phyloP scores from a whole-genome alignment of 2,797 vertebrate genomes.

The Epinephelus coioides region DNA sequence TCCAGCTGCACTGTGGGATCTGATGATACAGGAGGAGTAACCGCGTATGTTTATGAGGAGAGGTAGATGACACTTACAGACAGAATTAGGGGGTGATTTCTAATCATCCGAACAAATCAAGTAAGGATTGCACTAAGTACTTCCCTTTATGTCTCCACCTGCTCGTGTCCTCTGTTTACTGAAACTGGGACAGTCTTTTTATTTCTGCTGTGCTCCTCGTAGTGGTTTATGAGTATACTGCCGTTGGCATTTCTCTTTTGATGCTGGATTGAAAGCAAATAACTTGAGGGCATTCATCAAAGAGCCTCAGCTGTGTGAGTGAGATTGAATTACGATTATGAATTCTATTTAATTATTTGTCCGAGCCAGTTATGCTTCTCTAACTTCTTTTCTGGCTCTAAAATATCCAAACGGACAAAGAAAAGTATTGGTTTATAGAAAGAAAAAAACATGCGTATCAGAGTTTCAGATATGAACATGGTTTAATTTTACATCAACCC shows the following conservation, averaged over 20 bases:
- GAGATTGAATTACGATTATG: conserved; percentile 59
- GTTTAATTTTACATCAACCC: conserved; percentile 69
- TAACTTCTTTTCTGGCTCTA: conserved; percentile 36
- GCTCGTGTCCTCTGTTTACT: conserved; percentile 43
- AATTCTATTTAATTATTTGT: conserved; percentile 61
- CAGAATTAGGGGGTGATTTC: conserved; percentile 69
- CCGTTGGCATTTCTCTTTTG: conserved; percentile 40
- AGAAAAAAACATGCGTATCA: conserved; percentile 58
- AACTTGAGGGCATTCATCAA: conserved; percentile 22
- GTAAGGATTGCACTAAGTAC: conserved; percentile 43
- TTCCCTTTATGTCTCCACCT: conserved; percentile 57
- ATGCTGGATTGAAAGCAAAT: conserved; percentile 45
- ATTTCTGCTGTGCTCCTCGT: conserved; percentile 12
- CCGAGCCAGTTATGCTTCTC: conserved; percentile 38
- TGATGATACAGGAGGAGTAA: conserved; percentile 66
- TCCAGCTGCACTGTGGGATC: conserved; percentile 71
- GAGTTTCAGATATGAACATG: conserved; percentile 65
- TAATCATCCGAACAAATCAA: conserved; percentile 74
- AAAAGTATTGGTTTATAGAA: conserved; percentile 46
- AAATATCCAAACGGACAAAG: conserved; percentile 51
- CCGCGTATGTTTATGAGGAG: conserved; percentile 59
- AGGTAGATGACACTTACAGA: conserved; percentile 67
- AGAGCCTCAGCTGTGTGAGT: conserved; percentile 34
- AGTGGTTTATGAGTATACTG: conserved; percentile 26
- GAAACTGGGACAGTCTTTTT: conserved; percentile 32